Base-by-base conservation (phyloP, 2,888 invertebrate genomes). In the Rhimphoctona megacephalus region DNA sequence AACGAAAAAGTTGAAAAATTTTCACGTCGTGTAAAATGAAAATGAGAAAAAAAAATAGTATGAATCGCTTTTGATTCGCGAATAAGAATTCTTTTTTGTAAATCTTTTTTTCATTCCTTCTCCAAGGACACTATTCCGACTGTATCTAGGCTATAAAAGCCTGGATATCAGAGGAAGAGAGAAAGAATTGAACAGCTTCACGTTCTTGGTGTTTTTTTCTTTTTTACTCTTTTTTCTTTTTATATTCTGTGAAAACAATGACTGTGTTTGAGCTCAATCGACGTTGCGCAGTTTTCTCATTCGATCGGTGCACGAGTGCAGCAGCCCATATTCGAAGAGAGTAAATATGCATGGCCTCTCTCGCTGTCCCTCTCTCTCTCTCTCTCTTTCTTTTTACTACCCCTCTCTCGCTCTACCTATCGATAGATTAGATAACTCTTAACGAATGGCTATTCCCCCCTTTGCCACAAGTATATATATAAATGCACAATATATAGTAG, bases 341-440 rank as follows among this genome's bases (percentile, higher is more conserved):
- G 83, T 83, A 76, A 85, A 85, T 85, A 85, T 85, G 80, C 85
- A 80, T 70, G 70, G 70, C 69, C 82, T 73, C 73, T 61, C 78
- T 78, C 79, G 52, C 77, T 36, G 36, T 66, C 78, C 67, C 61
- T 80, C 46, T 70, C 43, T 52, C 46, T 76, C 33, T 64, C 33
- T 57, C 54, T 72, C 25, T 11, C 6, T 57, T n/a, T n/a, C n/a
- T n/a, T n/a, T n/a, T n/a, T 14, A 5, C 57, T 30, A 30, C 17
- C 25, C 36, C 66, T 78, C 85, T 81, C 79, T 43, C 70, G 57
- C 70, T 80, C 70, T 67, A 54, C 52, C 74, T 81, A 77, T 85
- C 82, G 85, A 85, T 83, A 83, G 85, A 85, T 85, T 83, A 83
- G 85, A 83, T 83, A 85, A 83, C 67, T 69, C 66, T 80, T 79